A percentile compares a stretch with the other conserved stretches of the same genome.
Evolutionary conservation across 2,888 invertebrate species (phyloP).

Genomic region (Steromphala cineraria): DNA sequence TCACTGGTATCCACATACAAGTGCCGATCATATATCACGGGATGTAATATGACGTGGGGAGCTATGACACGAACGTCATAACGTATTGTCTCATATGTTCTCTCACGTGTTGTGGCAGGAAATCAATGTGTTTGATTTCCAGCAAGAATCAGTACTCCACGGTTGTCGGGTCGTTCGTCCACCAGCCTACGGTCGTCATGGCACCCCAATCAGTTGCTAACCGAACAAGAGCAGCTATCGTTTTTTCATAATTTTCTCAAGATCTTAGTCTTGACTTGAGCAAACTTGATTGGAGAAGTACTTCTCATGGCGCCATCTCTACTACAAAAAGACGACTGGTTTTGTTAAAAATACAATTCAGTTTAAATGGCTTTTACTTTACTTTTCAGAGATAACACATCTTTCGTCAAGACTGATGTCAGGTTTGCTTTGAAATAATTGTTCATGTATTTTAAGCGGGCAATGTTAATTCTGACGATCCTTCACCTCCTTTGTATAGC

Average conservation of each 20-base stretch:
- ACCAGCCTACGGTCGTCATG: not conserved
- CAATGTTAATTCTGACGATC: too few relatives aligned
- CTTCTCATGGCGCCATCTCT: not conserved
- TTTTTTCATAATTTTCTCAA: slow-evolving; percentile 2
- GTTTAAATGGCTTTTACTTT: too few relatives aligned
- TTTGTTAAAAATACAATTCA: too few relatives aligned
- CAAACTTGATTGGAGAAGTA: not conserved
- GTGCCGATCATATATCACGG: too few relatives aligned
- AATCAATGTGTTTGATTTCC: not conserved
- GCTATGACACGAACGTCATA: not conserved
- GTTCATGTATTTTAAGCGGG: too few relatives aligned
- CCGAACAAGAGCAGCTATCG: not conserved
- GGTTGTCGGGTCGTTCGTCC: not conserved
- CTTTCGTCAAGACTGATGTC: too few relatives aligned
- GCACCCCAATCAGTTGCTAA: not conserved
- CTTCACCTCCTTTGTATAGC: too few relatives aligned
- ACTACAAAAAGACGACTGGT: not conserved
- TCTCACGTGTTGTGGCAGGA: not conserved
- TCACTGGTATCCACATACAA: too few relatives aligned
- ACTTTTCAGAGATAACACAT: too few relatives aligned
- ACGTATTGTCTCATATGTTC: not conserved
- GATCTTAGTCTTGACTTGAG: not conserved
- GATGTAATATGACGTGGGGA: not conserved
- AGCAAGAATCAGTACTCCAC: not conserved
- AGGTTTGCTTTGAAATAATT: too few relatives aligned